These are phyloP conservation scores for Iselma pallidipennis DNA, from an alignment of 2,888 invertebrate genomes.

Conservation along the genomic window DNA sequence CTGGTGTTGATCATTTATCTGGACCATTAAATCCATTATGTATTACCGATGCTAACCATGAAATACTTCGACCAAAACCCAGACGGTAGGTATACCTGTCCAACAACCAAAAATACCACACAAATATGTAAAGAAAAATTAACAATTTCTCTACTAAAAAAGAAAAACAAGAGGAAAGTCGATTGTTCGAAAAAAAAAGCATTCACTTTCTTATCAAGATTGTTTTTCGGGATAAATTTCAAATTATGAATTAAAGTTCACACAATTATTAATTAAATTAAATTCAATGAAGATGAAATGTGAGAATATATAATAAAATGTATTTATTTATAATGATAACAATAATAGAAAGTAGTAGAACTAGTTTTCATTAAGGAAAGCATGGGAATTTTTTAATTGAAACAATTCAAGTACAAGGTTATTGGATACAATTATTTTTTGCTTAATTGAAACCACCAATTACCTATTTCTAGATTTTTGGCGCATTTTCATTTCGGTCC, in stretches of 20 bases:
- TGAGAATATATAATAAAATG: constrained; percentile 8
- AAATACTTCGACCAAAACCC: constrained; percentile 84
- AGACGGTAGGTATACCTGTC: constrained; percentile 70
- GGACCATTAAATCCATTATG: constrained; percentile 68
- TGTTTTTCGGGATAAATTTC: background rate
- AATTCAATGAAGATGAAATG: constrained; percentile 8
- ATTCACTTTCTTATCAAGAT: constrained; percentile 12
- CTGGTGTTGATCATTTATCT: constrained; percentile 64
- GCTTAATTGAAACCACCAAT: background rate
- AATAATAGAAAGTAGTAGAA: constrained; percentile 29
- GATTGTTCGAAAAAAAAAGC: background rate
- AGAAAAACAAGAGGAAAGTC: background rate
- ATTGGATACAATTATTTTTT: too few species aligned
- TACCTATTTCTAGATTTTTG: background rate
- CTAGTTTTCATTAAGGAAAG: constrained; percentile 25
- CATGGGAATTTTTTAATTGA: constrained; percentile 21
- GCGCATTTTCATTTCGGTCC: background rate
- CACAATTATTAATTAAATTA: constrained; percentile 19
- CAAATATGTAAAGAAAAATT: background rate
- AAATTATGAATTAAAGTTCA: constrained; percentile 8
- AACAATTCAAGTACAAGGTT: constrained; percentile 14
- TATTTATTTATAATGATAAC: constrained; percentile 1
- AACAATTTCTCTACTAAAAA: background rate
- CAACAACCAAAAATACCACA: background rate
- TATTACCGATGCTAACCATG: constrained; percentile 76